A percentile compares a stretch with the other conserved stretches of the same genome.
Conservation (phyloP, 2,797 vertebrate genomes). For the Tragopan temminckii region DNA sequence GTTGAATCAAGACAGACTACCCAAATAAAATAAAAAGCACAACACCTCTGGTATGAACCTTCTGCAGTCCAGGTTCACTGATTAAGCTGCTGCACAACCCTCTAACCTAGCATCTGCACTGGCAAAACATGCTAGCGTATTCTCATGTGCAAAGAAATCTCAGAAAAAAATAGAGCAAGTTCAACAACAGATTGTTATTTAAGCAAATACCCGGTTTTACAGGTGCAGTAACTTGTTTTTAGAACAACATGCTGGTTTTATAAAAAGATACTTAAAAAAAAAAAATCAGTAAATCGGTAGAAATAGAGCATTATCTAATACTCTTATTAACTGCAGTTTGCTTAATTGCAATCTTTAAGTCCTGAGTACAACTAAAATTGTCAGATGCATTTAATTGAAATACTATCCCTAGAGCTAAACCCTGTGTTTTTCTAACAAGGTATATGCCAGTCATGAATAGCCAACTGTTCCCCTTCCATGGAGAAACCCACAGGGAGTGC, state of each 20-base stretch:
- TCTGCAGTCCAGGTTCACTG: background rate
- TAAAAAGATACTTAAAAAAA: background rate
- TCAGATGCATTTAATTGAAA: conserved; percentile 60
- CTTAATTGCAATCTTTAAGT: conserved; percentile 59
- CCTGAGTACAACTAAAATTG: conserved; percentile 34
- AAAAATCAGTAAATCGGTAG: background rate
- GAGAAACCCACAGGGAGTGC: background rate
- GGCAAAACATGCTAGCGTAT: background rate
- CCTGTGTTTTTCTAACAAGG: conserved; percentile 47
- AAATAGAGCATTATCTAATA: conserved; percentile 27
- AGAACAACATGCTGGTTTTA: background rate
- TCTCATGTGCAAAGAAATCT: background rate
- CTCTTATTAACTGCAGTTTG: conserved; percentile 35
- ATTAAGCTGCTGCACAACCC: background rate
- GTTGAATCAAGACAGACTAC: background rate
- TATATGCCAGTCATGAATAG: background rate
- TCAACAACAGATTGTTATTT: background rate
- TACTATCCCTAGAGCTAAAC: conserved; percentile 47
- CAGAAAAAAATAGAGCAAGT: background rate
- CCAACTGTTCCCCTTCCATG: background rate
- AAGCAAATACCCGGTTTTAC: background rate
- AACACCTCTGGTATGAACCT: background rate
- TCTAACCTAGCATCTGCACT: background rate
- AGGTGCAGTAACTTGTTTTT: background rate
- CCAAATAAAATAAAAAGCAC: background rate